A percentile compares a stretch with the other conserved stretches of the same genome.
These are phyloP conservation scores for Apeira syringaria DNA, from an alignment of 2,888 invertebrate species.

Conservation along the genomic window DNA sequence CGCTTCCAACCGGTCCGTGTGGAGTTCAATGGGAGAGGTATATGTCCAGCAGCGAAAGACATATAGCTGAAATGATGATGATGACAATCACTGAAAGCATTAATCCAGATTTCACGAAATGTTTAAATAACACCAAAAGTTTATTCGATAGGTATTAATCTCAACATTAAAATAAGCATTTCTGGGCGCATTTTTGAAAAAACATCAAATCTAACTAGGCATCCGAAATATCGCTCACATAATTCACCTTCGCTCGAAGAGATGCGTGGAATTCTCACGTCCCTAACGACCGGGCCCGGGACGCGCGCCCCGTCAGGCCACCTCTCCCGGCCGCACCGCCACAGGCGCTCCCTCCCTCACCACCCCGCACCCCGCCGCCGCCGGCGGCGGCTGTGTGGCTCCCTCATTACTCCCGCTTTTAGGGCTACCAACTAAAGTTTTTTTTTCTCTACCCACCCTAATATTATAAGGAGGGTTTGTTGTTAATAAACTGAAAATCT, in stretches of 20 bases:
- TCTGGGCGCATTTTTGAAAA: conserved; percentile 1
- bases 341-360: neutral
- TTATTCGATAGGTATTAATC: too few species aligned
- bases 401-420: conserved; percentile 11
- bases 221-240: conserved; percentile 13
- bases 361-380: neutral
- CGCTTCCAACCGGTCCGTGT: too few species aligned
- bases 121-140: too few species aligned
- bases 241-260: conserved; percentile 7
- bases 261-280: conserved; percentile 11
- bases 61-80: too few species aligned
- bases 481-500: too few species aligned
- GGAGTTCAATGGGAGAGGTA: too few species aligned
- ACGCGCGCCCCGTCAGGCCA: conserved; percentile 7
- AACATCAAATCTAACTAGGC: conserved; percentile 16
- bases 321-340: neutral
- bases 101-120: too few species aligned
- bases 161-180: too few species aligned
- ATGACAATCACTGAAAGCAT: too few species aligned
- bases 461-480: too few species aligned
- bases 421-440: conserved; percentile 11
- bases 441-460: too few species aligned
- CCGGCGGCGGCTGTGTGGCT: conserved; percentile 1
- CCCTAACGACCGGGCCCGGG: conserved; percentile 20
- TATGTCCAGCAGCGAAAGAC: too few species aligned